Conservation (phyloP, 2,113 vertebrate genomes). For the Pao palembangensis region DNA sequence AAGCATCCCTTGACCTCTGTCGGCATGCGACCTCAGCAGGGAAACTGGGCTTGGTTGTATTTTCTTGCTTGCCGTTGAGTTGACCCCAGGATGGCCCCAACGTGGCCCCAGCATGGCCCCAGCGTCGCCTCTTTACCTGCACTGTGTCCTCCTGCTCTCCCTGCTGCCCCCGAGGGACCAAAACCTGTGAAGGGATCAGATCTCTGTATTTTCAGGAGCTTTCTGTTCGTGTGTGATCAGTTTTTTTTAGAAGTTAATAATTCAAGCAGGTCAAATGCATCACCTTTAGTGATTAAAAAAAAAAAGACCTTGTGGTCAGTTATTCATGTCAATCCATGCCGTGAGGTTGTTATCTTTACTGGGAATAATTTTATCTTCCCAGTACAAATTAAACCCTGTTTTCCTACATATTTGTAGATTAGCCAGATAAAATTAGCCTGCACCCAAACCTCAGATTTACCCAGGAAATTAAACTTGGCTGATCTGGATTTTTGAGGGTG, state of each 20-base stretch:
- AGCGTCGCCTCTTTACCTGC: constrained; percentile 20
- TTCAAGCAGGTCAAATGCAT: no score
- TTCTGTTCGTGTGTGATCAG: background rate
- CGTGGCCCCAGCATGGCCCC: constrained; percentile 20
- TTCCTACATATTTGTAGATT: background rate
- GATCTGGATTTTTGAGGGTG: no score
- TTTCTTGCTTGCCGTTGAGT: constrained; percentile 39
- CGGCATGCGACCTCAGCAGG: constrained; percentile 43
- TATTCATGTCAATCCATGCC: no score
- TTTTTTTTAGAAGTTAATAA: no score
- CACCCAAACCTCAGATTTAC: background rate
- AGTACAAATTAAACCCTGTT: background rate
- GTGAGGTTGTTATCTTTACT: background rate
- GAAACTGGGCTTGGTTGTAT: constrained; percentile 35
- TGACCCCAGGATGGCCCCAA: constrained; percentile 32
- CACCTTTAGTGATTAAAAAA: no score
- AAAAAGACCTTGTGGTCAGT: no score
- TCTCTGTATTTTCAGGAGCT: background rate
- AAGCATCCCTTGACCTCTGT: constrained; percentile 70
- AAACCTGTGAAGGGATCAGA: background rate
- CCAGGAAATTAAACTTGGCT: background rate
- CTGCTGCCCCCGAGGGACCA: constrained; percentile 45
- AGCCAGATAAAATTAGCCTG: constrained; percentile 1
- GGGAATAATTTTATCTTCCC: background rate
- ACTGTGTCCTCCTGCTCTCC: constrained; percentile 43